Percentiles rank a stretch among this genome's conserved stretches.
Evolutionary conservation across 2,888 invertebrate genomes (phyloP).

Genomic region (Mycogona germanica): DNA sequence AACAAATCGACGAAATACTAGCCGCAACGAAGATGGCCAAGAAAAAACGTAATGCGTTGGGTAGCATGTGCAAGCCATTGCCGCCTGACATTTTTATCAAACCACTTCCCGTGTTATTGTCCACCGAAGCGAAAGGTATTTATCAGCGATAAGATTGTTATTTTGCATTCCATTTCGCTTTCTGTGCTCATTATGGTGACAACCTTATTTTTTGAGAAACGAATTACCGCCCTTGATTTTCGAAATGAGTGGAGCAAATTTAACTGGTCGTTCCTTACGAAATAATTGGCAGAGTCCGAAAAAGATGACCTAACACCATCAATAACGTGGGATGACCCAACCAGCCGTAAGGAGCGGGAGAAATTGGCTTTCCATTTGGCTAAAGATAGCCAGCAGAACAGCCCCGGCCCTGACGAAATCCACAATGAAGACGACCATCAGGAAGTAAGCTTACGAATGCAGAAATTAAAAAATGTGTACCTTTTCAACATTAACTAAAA

Average conservation of each 20-base stretch:
- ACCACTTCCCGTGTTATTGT: too few species aligned
- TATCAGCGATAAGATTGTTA: background rate
- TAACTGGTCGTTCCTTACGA: background rate
- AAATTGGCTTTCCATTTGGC: constrained; percentile 17
- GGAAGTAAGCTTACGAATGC: too few species aligned
- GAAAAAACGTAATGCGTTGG: constrained; percentile 6
- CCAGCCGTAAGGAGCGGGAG: constrained; percentile 28
- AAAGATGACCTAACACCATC: constrained; percentile 19
- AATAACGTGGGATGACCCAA: constrained; percentile 37
- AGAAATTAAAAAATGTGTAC: background rate
- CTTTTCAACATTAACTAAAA: too few species aligned
- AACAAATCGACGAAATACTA: constrained; percentile 22
- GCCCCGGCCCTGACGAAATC: background rate
- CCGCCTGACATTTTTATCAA: too few species aligned
- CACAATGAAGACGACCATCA: background rate
- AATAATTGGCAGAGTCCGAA: background rate
- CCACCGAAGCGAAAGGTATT: too few species aligned
- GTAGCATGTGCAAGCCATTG: too few species aligned
- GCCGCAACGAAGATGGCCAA: constrained; percentile 22
- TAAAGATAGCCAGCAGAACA: constrained; percentile 2
- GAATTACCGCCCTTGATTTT: too few species aligned
- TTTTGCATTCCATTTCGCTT: background rate
- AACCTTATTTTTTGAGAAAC: too few species aligned
- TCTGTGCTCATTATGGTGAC: background rate
- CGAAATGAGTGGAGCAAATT: too few species aligned